Evolutionary conservation across 2,888 invertebrate species (phyloP).

Genomic region (Zygaena filipendulae): DNA sequence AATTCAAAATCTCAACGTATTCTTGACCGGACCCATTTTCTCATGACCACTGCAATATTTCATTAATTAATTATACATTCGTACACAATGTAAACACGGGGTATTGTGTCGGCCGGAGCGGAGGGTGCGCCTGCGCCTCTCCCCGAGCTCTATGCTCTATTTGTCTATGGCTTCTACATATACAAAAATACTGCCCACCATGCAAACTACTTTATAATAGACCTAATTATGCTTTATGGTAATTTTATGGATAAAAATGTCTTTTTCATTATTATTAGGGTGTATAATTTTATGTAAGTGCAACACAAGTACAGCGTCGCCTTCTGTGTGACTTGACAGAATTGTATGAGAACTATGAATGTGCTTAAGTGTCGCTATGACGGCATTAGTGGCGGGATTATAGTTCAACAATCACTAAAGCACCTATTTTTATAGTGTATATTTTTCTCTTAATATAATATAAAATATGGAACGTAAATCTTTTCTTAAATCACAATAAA

Average conservation of each 20-base stretch:
- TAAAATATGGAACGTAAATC: too few species aligned
- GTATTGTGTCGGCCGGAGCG: slow-evolving; percentile 34
- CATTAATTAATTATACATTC: slow-evolving; percentile 63
- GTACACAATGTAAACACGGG: slow-evolving; percentile 56
- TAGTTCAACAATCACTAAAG: slow-evolving; percentile 24
- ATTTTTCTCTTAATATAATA: too few species aligned
- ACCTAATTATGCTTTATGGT: slow-evolving; percentile 59
- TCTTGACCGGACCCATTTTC: slow-evolving; percentile 40
- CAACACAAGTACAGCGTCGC: too few species aligned
- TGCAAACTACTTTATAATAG: slow-evolving; percentile 56
- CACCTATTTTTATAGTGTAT: too few species aligned
- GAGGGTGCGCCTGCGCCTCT: slow-evolving; percentile 18
- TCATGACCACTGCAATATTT: slow-evolving; percentile 55
- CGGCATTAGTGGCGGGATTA: slow-evolving; percentile 36
- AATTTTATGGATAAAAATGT: slow-evolving; percentile 47
- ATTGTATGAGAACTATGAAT: slow-evolving; percentile 51
- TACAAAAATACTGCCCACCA: slow-evolving; percentile 41
- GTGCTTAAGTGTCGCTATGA: slow-evolving; percentile 38
- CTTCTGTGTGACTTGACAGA: slow-evolving; percentile 20
- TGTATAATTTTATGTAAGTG: slow-evolving; percentile 45
- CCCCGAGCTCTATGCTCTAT: slow-evolving; percentile 18
- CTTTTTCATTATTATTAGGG: slow-evolving; percentile 34
- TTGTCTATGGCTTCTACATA: slow-evolving; percentile 37
- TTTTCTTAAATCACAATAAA: too few species aligned
- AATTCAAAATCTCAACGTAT: slow-evolving; percentile 28